Conservation (phyloP, 2,888 invertebrate species). For the Drepanosiphum platanoidis region DNA sequence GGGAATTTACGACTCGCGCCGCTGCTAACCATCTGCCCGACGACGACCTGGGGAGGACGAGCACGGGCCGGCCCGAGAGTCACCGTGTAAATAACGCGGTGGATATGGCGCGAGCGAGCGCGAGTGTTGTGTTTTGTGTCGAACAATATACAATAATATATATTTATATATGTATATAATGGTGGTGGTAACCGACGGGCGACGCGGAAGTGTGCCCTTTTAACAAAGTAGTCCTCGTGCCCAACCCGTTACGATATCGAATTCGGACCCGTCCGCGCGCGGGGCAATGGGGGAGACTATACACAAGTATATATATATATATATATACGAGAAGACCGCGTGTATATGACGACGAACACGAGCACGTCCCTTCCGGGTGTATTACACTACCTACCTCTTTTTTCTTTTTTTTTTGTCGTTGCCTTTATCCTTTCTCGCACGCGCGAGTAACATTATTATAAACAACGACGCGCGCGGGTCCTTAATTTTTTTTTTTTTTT, state of each 20-base stretch:
- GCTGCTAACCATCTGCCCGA: neutral
- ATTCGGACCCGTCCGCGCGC: slow-evolving; percentile 1
- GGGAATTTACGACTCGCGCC: slow-evolving; percentile 1
- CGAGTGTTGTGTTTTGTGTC: neutral
- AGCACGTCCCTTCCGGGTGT: slow-evolving; percentile 21
- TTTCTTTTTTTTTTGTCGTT: neutral
- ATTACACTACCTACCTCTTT: slow-evolving; percentile 9
- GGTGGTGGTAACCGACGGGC: neutral
- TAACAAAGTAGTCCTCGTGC: slow-evolving; percentile 47
- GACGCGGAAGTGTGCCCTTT: slow-evolving; percentile 42
- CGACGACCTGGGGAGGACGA: neutral
- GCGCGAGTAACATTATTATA: neutral
- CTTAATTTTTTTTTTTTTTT: neutral
- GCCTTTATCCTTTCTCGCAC: neutral
- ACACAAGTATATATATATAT: neutral
- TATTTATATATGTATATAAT: neutral
- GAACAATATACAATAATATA: no score
- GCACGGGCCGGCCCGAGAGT: slow-evolving; percentile 15
- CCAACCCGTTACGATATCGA: slow-evolving; percentile 53
- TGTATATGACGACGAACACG: neutral
- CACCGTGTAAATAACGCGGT: slow-evolving; percentile 21
- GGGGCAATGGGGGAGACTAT: neutral
- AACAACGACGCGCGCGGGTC: neutral
- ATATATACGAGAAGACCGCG: neutral
- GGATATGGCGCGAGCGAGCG: neutral